Evolutionary conservation across 2,888 invertebrate species (phyloP), one percentile per base, ranked within the genome.

Genomic region (Geophilus truncorum): DNA sequence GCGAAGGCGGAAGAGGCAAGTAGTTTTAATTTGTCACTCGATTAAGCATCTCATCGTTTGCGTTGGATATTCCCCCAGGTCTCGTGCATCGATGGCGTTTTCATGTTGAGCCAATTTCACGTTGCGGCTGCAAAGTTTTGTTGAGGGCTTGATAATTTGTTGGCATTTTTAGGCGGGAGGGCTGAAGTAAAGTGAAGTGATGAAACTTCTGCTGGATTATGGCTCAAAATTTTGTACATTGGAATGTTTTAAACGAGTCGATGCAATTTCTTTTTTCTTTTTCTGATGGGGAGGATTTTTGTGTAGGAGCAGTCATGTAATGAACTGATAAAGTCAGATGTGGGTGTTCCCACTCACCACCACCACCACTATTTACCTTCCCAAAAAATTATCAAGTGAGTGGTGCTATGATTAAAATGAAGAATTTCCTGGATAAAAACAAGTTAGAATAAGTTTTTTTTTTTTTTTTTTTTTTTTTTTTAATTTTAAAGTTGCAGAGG

Each of bases 11-110:
- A 28, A 23, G 70, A 23, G 70, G 70, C 9, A 70, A 70, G 70
- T 70, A 70, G 70, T 70, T 70, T 70, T 70, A 70, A 70, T 70
- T 70, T 70, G 70, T 70, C 70, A 70, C 70, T 70, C 70, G 70
- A 70, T 70, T 70, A 70, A 70, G 70, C 70, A 70, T 70, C 70
- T 70, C 70, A 70, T 70, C 70, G 70, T 70, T 70, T 70, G 25
- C 70, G 28, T 25, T 70, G 70, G 28, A 70, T 70, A 70, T 70
- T 70, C 70, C 70, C 70, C 10, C 23, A 10, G 70, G 70, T 70
- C 70, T 70, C 70, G 23, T 70, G 70, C 70, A 70, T 70, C 70
- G 28, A 70, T 70, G 70, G 70, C 70, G 70, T 70, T 70, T 28
- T 70, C 70, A 70, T 70, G 70, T 70, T 70, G 70, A 70, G 70